These are phyloP conservation scores for Atherix ibis DNA, from an alignment of 2,888 invertebrate genomes.

Conservation along the genomic window DNA sequence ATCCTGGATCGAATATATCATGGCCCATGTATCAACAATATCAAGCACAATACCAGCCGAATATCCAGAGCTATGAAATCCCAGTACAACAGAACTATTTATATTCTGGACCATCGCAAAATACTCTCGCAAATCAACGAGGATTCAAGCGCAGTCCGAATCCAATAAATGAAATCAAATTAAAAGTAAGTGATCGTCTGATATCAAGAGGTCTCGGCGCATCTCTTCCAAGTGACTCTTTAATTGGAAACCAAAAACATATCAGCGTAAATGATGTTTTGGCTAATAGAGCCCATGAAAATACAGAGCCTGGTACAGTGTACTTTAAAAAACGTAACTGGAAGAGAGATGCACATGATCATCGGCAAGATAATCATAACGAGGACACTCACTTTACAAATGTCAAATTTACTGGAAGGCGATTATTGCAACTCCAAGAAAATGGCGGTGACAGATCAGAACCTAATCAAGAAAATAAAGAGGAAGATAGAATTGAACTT, in stretches of 20 bases:
- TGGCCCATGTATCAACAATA: conserved; percentile 4
- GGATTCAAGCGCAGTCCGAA: conserved; percentile 14
- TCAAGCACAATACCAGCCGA: conserved; percentile 11
- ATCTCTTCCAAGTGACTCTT: conserved; percentile 22
- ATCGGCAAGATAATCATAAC: neutral
- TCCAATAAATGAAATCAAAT: conserved; percentile 23
- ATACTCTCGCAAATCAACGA: conserved; percentile 12
- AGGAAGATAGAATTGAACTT: neutral
- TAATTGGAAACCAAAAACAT: conserved; percentile 14
- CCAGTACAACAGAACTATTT: neutral
- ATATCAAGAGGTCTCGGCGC: conserved; percentile 24
- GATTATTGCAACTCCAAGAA: neutral
- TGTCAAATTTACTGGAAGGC: neutral
- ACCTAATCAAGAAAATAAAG: neutral
- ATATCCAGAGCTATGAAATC: conserved; percentile 30
- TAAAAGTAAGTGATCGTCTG: conserved; percentile 25
- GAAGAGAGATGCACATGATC: neutral
- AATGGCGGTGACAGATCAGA: too few species aligned
- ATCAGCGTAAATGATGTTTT: conserved; percentile 16
- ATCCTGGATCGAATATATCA: neutral
- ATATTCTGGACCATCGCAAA: too few species aligned
- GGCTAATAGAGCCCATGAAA: neutral
- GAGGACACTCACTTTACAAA: too few species aligned
- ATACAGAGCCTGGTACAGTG: neutral
- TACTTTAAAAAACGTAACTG: neutral